Conservation (phyloP, 2,888 invertebrate genomes). For the Lasius fuliginosus region DNA sequence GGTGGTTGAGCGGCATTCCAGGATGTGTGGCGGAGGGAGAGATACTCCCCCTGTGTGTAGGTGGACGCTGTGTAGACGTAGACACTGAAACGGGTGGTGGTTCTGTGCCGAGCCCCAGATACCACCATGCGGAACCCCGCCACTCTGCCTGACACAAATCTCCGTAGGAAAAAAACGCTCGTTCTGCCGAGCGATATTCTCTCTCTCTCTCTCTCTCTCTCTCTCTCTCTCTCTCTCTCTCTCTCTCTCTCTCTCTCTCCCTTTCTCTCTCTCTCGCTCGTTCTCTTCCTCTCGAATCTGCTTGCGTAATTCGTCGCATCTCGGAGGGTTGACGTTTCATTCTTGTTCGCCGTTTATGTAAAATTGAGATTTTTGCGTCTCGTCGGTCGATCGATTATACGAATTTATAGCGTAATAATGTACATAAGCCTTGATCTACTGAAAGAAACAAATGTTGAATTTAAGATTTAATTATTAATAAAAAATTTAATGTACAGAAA, state of each 20-base stretch:
- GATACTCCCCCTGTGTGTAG: conserved; percentile 52
- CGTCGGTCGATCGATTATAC: not conserved
- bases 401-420: not conserved
- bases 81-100: conserved; percentile 60
- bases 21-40: conserved; percentile 51
- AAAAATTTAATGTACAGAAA: not conserved
- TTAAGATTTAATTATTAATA: not conserved
- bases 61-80: conserved; percentile 49
- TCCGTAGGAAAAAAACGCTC: conserved; percentile 68
- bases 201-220: conserved; percentile 14
- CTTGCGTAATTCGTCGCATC: conserved; percentile 60
- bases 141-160: conserved; percentile 74
- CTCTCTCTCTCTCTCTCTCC: conserved; percentile 3
- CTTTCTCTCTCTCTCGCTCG: not conserved
- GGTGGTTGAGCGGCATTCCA: conserved; percentile 61
- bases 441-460: not conserved
- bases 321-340: conserved; percentile 60
- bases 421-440: not conserved
- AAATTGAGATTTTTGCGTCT: conserved; percentile 30
- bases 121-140: conserved; percentile 59
- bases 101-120: conserved; percentile 70
- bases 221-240: conserved; percentile 14
- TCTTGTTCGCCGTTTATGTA: conserved; percentile 7
- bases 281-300: not conserved
- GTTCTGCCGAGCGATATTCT: conserved; percentile 51